Conservation (phyloP, 2,797 vertebrate species). For the Aphelocoma californica region DNA sequence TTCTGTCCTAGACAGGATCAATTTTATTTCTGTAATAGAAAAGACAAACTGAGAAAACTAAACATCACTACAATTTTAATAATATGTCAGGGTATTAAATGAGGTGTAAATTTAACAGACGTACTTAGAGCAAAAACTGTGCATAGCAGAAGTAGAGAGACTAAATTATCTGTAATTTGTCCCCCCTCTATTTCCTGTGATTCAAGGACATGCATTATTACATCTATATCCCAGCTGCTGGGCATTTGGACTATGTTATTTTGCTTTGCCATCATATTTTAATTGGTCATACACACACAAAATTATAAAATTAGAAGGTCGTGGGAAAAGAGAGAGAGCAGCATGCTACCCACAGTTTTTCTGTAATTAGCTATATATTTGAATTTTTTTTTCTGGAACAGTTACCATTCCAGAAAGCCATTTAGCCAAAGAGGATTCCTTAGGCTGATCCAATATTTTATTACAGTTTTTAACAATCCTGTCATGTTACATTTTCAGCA, state of each 20-base stretch:
- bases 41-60: neutral
- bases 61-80: neutral
- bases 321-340: conserved; percentile 30
- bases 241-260: conserved; percentile 12
- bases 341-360: conserved; percentile 27
- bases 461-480: conserved; percentile 32
- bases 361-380: conserved; percentile 34
- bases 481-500: conserved; percentile 34
- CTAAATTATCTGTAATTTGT: neutral
- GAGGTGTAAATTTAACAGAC: conserved; percentile 13
- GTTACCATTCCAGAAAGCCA: conserved; percentile 22
- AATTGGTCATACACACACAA: conserved; percentile 4
- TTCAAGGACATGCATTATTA: neutral
- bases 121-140: neutral
- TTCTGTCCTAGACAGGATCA: neutral
- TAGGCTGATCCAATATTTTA: conserved; percentile 9
- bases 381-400: neutral
- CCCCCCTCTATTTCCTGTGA: neutral
- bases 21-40: neutral
- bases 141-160: neutral
- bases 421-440: conserved; percentile 11
- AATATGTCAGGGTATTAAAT: neutral
- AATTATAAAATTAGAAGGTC: conserved; percentile 33
- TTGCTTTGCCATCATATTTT: neutral
- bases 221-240: conserved; percentile 4